Base-by-base conservation (phyloP, 1,140 invertebrate species). In the Apis dorsata region DNA sequence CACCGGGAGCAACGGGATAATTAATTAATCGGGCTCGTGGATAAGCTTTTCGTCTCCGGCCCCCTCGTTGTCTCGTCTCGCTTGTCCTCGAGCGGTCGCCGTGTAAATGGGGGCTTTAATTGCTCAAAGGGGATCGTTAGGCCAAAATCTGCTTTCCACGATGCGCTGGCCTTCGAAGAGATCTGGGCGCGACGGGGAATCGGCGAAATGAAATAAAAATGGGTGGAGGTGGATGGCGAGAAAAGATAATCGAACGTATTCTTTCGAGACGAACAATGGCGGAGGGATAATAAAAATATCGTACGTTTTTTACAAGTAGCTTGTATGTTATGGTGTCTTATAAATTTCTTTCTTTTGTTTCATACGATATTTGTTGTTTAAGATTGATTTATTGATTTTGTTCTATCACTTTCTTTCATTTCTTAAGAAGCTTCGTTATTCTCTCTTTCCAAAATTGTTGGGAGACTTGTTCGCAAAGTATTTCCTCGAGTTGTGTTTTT, bases 61-160 rank as follows among this genome's bases (percentile, higher is more conserved):
- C 49, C 11, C 49, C 63, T 74, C 28, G 69, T 76, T 81, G 80
- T 81, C 73, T 68, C 71, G 57, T 65, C 24, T 21, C 78, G 24
- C 24, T 62, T 59, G 80, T 76, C 80, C 72, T 69, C 72, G 71
- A 57, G 44, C 28, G 21, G 15, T 34, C 44, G 57, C 59, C 69
- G 57, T 62, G 51, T 65, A 60, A 73, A 63, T 17, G 79, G 79
- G 68, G 57, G 60, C 51, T 68, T 75, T 81, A 81, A 81, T 81
- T 81, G 80, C 72, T 81, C 72, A 81, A 81, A 81, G 80, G 44
- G 80, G 76, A 81, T 81, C 79, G 62, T 66, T 68, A 57, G 79
- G 19, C 63, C 34, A 60, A 76, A 34, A 76, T 76, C 65, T 49
- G 72, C 51, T 68, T 76, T 59, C 55, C 63, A 7, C 13, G 11